These are phyloP conservation scores for Synergus japonicus DNA, from an alignment of 2,888 invertebrate species.

Conservation along the genomic window DNA sequence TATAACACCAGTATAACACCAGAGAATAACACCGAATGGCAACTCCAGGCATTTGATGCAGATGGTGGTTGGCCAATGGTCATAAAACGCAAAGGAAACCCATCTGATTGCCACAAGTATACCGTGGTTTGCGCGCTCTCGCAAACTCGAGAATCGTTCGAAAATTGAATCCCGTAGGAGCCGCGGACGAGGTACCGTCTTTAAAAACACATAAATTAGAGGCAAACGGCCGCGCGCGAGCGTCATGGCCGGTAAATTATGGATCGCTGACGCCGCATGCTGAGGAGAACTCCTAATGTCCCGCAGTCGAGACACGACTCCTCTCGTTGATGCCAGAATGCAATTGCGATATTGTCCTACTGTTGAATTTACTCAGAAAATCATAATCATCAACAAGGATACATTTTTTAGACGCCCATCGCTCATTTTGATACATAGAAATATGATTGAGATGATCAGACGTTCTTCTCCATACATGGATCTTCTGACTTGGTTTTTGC, in stretches of 20 bases:
- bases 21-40: conserved; percentile 53
- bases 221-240: conserved; percentile 71
- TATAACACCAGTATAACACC: conserved; percentile 50
- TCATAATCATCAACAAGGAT: background rate
- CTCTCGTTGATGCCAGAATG: conserved; percentile 13
- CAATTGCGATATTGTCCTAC: conserved; percentile 33
- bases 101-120: conserved; percentile 45
- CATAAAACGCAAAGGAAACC: conserved; percentile 55
- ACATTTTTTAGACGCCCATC: too few species aligned
- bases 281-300: conserved; percentile 39
- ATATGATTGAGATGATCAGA: too few species aligned
- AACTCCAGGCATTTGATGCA: conserved; percentile 53
- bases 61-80: conserved; percentile 47
- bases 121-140: conserved; percentile 48
- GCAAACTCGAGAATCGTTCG: conserved; percentile 58
- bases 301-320: conserved; percentile 9
- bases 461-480: background rate
- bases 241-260: conserved; percentile 74
- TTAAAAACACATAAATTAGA: conserved; percentile 77
- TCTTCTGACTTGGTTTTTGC: background rate
- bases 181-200: conserved; percentile 64
- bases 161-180: conserved; percentile 70
- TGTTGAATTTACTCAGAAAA: background rate
- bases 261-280: conserved; percentile 66
- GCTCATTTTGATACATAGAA: too few species aligned